Evolutionary conservation across 1,140 invertebrate genomes (phyloP).

Genomic region (Ganaspis sp.): DNA sequence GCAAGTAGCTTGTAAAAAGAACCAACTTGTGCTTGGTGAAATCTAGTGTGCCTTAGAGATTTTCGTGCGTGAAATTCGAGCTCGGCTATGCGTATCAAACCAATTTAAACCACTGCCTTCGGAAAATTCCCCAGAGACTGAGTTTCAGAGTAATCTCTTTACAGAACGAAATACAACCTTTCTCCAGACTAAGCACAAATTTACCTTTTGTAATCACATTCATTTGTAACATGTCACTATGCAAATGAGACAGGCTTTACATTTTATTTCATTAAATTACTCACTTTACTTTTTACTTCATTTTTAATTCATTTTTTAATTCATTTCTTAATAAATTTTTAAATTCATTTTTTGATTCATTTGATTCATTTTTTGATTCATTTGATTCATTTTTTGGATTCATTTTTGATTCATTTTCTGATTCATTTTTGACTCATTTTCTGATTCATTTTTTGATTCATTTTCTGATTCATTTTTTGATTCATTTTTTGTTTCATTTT

Average conservation of each 20-base stretch:
- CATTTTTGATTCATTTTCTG: too few species aligned
- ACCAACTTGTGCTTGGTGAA: not conserved
- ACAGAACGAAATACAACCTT: not conserved
- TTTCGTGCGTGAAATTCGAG: constrained; percentile 30
- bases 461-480: too few species aligned
- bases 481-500: too few species aligned
- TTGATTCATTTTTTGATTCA: too few species aligned
- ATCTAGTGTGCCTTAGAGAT: constrained; percentile 20
- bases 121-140: constrained; percentile 12
- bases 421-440: too few species aligned
- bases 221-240: not conserved
- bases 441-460: too few species aligned
- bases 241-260: not conserved
- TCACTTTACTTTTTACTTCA: not conserved
- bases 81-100: constrained; percentile 39
- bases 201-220: constrained; percentile 6
- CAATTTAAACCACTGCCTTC: constrained; percentile 40
- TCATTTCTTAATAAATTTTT: too few species aligned
- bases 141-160: constrained; percentile 12
- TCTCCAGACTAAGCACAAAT: constrained; percentile 5
- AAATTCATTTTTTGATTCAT: too few species aligned
- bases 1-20: constrained; percentile 16
- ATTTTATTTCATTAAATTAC: not conserved
- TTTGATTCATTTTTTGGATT: too few species aligned
- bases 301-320: too few species aligned